Evolutionary conservation across 2,113 vertebrate genomes (phyloP).

Genomic region (Barnardius zonarius): DNA sequence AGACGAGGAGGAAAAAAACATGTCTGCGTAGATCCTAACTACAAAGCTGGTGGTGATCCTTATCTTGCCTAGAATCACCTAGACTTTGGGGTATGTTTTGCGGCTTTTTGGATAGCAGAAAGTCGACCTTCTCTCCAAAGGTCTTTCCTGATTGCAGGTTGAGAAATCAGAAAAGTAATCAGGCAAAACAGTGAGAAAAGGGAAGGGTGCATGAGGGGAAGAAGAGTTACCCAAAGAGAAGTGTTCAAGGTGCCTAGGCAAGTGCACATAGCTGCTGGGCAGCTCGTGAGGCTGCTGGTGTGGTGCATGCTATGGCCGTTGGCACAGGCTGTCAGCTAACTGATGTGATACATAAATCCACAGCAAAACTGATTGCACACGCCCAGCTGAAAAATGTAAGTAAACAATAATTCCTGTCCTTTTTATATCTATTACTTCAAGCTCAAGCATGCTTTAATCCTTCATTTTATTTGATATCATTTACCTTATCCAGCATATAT

Average conservation of each 20-base stretch:
- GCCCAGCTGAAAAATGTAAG: conserved; percentile 77
- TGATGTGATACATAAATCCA: conserved; percentile 63
- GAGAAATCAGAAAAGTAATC: background rate
- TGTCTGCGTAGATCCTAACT: background rate
- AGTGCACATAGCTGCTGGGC: background rate
- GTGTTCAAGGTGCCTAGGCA: background rate
- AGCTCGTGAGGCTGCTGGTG: background rate
- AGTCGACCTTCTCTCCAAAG: background rate
- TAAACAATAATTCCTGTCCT: conserved; percentile 70
- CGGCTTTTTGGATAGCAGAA: background rate
- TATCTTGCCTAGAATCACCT: background rate
- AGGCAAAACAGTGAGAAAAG: background rate
- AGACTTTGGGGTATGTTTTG: background rate
- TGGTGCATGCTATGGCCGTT: background rate
- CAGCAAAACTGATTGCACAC: conserved; percentile 66
- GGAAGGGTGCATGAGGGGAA: background rate
- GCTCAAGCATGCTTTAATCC: conserved; percentile 71
- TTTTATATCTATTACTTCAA: conserved; percentile 58
- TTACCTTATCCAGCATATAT: conserved; percentile 32
- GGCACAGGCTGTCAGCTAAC: conserved; percentile 42
- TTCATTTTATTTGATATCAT: conserved; percentile 58
- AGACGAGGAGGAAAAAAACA: background rate
- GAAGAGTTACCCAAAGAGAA: background rate
- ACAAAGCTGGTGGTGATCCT: background rate
- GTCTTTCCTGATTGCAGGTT: background rate